Evolutionary conservation across 2,888 invertebrate genomes (phyloP).

Genomic region (Ophion obscuratus): DNA sequence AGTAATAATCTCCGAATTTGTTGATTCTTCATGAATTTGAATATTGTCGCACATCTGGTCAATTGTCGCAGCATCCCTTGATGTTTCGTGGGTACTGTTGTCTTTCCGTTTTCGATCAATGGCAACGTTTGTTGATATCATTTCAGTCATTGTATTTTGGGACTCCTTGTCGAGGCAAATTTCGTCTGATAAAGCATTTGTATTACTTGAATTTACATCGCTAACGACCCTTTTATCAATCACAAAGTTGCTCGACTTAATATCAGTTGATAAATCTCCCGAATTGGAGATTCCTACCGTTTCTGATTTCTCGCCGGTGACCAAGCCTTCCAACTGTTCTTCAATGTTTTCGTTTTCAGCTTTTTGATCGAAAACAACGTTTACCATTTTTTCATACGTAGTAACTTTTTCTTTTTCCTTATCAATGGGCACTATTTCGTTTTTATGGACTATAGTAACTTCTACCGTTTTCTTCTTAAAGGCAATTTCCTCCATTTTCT

Average conservation of each 20-base stretch:
- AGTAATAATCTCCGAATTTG: neutral
- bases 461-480: neutral
- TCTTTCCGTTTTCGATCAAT: neutral
- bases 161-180: neutral
- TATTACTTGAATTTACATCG: neutral
- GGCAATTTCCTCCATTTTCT: neutral
- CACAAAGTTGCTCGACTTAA: too few species aligned
- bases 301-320: neutral
- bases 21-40: constrained; percentile 7
- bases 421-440: neutral
- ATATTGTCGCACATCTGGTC: constrained; percentile 7
- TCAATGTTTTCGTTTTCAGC: neutral
- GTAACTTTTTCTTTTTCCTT: neutral
- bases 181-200: neutral
- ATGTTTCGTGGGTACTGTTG: neutral
- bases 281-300: neutral
- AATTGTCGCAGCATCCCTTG: neutral
- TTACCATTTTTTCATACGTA: constrained; percentile 4
- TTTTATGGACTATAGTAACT: neutral
- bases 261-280: neutral
- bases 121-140: neutral
- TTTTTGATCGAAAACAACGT: constrained; percentile 8
- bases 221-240: neutral
- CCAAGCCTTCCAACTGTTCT: neutral
- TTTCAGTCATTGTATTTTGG: neutral